Percentiles rank a stretch among this genome's conserved stretches.
These are phyloP conservation scores for Itoplectis maculator DNA, from an alignment of 2,888 invertebrate species.

Conservation along the genomic window DNA sequence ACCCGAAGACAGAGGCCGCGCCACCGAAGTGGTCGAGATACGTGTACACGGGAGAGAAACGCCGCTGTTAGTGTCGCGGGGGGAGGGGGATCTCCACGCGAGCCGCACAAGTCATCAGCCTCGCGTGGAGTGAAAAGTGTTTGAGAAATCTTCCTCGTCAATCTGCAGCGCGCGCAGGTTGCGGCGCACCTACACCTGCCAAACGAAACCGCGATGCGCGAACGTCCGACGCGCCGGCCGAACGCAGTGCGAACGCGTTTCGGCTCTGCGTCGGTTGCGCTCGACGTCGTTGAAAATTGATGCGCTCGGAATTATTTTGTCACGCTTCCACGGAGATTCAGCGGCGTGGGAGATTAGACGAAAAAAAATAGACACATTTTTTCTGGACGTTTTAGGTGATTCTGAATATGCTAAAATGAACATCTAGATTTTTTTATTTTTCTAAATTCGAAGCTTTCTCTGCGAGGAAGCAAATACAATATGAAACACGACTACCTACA, in stretches of 20 bases:
- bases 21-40: constrained; percentile 32
- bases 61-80: constrained; percentile 50
- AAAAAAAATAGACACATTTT: constrained; percentile 13
- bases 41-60: constrained; percentile 47
- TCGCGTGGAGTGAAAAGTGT: constrained; percentile 50
- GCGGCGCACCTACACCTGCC: neutral
- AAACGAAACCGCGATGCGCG: neutral
- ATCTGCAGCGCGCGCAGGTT: constrained; percentile 37
- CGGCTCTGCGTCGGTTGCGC: constrained; percentile 18
- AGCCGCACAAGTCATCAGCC: constrained; percentile 46
- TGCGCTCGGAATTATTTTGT: constrained; percentile 59
- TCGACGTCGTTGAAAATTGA: constrained; percentile 47
- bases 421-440: too few species aligned
- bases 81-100: constrained; percentile 46
- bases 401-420: too few species aligned
- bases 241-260: too few species aligned
- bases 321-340: constrained; percentile 54
- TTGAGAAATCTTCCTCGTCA: constrained; percentile 59
- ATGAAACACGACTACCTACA: too few species aligned
- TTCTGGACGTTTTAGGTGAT: too few species aligned
- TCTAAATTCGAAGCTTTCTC: too few species aligned
- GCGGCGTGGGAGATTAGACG: constrained; percentile 13
- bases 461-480: too few species aligned
- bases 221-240: too few species aligned
- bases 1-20: constrained; percentile 1